Evolutionary conservation across 2,113 vertebrate species (phyloP).

Genomic region (Odocoileus hemionus): DNA sequence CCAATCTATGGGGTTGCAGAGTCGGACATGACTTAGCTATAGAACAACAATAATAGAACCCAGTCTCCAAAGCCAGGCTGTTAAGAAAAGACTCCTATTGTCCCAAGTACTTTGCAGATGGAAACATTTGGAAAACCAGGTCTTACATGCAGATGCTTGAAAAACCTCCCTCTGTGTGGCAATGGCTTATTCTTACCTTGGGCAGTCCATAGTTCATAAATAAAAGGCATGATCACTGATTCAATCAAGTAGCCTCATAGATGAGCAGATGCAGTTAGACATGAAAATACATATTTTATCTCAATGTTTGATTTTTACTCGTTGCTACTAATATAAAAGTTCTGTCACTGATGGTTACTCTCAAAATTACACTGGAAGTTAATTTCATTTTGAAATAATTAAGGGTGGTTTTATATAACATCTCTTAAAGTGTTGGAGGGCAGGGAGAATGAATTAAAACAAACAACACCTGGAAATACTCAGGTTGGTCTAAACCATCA

Average conservation of each 20-base stretch:
- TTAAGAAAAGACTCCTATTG: neutral
- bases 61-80: neutral
- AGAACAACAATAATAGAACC: neutral
- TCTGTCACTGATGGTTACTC: neutral
- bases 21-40: neutral
- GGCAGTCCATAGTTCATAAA: neutral
- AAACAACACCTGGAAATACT: neutral
- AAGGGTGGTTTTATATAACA: neutral
- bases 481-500: neutral
- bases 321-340: neutral
- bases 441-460: neutral
- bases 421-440: neutral
- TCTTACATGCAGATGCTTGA: neutral
- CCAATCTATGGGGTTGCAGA: neutral
- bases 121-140: neutral
- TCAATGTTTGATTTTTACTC: neutral
- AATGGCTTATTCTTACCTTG: neutral
- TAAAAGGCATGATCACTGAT: neutral
- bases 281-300: neutral
- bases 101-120: neutral
- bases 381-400: constrained; percentile 8
- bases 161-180: neutral
- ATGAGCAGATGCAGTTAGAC: neutral
- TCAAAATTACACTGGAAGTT: neutral
- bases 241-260: neutral